Conservation (phyloP, 2,888 invertebrate genomes). For the Morpho helenor region DNA sequence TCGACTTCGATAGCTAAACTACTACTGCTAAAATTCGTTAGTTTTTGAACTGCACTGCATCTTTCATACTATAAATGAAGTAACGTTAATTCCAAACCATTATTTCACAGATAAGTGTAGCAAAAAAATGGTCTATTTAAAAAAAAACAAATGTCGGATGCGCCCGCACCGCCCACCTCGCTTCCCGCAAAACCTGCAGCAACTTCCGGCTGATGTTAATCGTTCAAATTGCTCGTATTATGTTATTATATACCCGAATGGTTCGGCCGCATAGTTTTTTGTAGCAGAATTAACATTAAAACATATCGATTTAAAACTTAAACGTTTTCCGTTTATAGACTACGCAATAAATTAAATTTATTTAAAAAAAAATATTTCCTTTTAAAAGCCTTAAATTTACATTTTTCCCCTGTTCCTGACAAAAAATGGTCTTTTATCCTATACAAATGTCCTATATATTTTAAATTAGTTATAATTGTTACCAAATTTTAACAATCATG, state of each 20-base stretch:
- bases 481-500: no score
- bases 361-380: no score
- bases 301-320: background rate
- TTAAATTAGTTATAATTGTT: no score
- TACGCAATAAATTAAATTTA: no score
- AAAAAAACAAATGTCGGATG: constrained; percentile 34
- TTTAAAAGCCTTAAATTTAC: no score
- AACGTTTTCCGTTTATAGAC: no score
- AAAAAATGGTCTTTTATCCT: no score
- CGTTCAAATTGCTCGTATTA: constrained; percentile 49
- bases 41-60: no score
- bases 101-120: constrained; percentile 5
- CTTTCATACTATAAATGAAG: background rate
- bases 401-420: no score
- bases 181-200: constrained; percentile 49
- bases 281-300: constrained; percentile 27
- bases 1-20: no score
- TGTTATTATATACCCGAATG: constrained; percentile 58
- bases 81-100: background rate
- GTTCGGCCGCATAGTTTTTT: constrained; percentile 65
- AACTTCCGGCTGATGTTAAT: constrained; percentile 59
- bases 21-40: no score
- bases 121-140: constrained; percentile 18
- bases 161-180: constrained; percentile 59
- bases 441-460: no score